Conservation (phyloP, 2,113 vertebrate genomes). For the Leucosticte australis region DNA sequence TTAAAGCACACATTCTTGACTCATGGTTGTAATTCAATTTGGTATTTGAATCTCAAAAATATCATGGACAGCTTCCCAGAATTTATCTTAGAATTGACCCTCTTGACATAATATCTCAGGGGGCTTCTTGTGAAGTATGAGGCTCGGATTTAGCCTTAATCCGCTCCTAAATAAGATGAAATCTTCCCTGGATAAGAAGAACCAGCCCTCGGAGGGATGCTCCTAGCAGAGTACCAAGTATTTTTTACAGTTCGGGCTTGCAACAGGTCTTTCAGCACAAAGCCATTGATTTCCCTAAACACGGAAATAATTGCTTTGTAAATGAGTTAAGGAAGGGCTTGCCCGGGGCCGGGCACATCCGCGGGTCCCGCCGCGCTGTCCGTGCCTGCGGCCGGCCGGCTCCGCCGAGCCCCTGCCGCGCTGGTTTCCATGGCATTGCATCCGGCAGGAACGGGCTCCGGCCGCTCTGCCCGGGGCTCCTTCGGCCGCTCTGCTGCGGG, state of each 20-base stretch:
- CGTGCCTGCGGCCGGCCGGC: too few species aligned
- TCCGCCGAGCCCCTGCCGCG: neutral
- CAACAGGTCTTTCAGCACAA: neutral
- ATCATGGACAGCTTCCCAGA: neutral
- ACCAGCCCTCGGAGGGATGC: neutral
- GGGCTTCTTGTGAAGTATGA: neutral
- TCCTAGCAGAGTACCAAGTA: neutral
- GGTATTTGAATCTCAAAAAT: neutral
- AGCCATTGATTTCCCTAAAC: neutral
- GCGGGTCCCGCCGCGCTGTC: neutral
- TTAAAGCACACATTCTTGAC: neutral
- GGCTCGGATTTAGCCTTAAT: neutral
- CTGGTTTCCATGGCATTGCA: slow-evolving; percentile 53
- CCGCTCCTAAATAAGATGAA: neutral
- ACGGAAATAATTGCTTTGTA: neutral
- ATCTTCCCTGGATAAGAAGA: neutral
- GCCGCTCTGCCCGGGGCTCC: neutral
- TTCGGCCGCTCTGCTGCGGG: neutral
- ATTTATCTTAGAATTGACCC: neutral
- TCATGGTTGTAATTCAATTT: neutral
- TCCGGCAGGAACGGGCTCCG: neutral
- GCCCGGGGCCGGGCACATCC: neutral
- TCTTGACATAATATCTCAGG: neutral
- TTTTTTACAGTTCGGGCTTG: neutral
- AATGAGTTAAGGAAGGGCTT: neutral